Base-by-base conservation (phyloP, 1,140 invertebrate species). In the Aphelinus certus region DNA sequence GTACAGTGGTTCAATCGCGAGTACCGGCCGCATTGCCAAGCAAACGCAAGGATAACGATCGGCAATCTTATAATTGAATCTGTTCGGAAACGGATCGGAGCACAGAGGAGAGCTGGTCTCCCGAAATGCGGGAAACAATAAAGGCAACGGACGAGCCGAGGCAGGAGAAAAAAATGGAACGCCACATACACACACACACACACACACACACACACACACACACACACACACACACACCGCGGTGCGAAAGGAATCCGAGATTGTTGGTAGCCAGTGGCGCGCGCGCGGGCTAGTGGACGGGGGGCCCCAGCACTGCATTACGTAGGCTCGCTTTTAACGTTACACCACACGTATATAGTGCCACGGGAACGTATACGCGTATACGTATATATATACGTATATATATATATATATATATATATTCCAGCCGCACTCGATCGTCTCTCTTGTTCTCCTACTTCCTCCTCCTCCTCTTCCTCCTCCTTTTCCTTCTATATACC, bases 401-500 rank as follows among this genome's bases (percentile, higher is more conserved):
- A 26, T 26, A 26, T 26, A 26, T 26, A 53, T 64, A 56, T 26
- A 26, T 26, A 26, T 26, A 26, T 26, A 26, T 26, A 26, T 26
- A 26, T 26, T 26, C 61, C 61, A 72, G 53, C 26, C 63, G 63
- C 51, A 58, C 55, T 65, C 71, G 26, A 26, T 42, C 71, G 62
- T 57, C 63, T 58, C 71, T 73, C 71, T 65, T 65, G 53, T 65
- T 73, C 55, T 66, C 63, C 46, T 58, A 73, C 71, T 73, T 73
- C 63, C 71, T 73, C 42, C 62, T 61, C 1, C 63, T 65, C 63
- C 62, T 26, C 26, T 26, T 26, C 26, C 26, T 64, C 62, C 63
- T 10, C n/a, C 63, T 49, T 53, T 55, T 61, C 61, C 2, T 3
- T n/a, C 60, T 45, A 42, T 46, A 63, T 2, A 1, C 4, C 43